These are phyloP conservation scores for Isaurus tuberculatus DNA, from an alignment of 92 coral and sea anemone species.

Conservation along the genomic window DNA sequence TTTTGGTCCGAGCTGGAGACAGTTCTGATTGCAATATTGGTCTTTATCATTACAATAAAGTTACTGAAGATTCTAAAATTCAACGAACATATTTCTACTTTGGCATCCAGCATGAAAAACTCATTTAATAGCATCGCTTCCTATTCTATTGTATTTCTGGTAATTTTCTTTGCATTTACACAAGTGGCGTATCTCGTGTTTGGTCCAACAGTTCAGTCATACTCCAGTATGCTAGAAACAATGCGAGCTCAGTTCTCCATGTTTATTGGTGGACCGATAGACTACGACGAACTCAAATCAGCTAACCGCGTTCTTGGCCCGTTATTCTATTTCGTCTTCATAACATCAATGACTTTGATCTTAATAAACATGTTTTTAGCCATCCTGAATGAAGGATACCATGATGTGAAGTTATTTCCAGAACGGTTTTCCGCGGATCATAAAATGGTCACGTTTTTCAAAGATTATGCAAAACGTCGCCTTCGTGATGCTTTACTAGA, in stretches of 20 bases:
- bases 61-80: conserved; percentile 85
- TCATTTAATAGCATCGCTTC: conserved; percentile 70
- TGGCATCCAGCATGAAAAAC: conserved; percentile 79
- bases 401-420: conserved; percentile 72
- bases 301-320: conserved; percentile 81
- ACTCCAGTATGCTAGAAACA: conserved; percentile 75
- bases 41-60: conserved; percentile 82
- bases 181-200: conserved; percentile 85
- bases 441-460: conserved; percentile 76
- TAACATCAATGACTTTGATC: conserved; percentile 85
- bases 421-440: conserved; percentile 69
- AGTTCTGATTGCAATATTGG: conserved; percentile 86
- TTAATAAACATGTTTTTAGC: conserved; percentile 94
- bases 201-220: conserved; percentile 72
- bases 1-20: conserved; percentile 82
- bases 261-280: conserved; percentile 88
- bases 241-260: conserved; percentile 90
- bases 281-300: conserved; percentile 68
- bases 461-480: conserved; percentile 71
- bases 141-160: conserved; percentile 82
- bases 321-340: conserved; percentile 83
- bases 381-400: conserved; percentile 88
- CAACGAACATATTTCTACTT: conserved; percentile 83
- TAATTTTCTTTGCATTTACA: conserved; percentile 86
- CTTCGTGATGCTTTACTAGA: conserved; percentile 52